These are phyloP conservation scores for Heterodera schachtii DNA, from an alignment of 1,140 invertebrate genomes.

Conservation along the genomic window DNA sequence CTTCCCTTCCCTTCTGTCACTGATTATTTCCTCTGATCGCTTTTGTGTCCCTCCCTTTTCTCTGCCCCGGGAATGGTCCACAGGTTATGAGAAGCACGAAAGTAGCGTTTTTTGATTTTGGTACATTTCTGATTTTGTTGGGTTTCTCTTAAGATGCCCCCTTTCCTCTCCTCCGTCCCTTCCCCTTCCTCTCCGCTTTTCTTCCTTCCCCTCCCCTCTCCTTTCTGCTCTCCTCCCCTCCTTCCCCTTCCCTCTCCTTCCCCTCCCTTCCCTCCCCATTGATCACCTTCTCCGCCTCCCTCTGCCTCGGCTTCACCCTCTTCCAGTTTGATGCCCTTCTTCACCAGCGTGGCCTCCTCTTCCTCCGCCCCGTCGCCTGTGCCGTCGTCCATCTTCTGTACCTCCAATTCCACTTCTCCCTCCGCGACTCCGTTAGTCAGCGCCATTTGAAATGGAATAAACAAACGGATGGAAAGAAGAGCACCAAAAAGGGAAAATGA, in stretches of 20 bases:
- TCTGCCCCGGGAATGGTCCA: too few species aligned
- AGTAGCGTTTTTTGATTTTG: too few species aligned
- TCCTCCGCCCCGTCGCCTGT: constrained; percentile 25
- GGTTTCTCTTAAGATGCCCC: too few species aligned
- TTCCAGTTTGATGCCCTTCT: constrained; percentile 25
- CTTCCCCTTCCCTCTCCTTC: background rate
- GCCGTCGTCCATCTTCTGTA: constrained; percentile 13
- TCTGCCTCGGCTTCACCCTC: constrained; percentile 9
- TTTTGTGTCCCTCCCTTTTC: too few species aligned
- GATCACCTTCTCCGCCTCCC: constrained; percentile 12
- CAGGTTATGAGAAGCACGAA: too few species aligned
- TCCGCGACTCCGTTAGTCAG: constrained; percentile 19
- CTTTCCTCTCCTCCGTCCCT: too few species aligned
- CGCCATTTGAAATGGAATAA: background rate
- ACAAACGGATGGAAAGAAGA: background rate
- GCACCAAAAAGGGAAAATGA: too few species aligned
- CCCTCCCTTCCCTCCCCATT: background rate
- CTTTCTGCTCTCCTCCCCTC: background rate
- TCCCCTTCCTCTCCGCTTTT: too few species aligned
- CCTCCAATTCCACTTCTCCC: constrained; percentile 23
- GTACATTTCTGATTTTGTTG: too few species aligned
- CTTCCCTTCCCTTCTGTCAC: too few species aligned
- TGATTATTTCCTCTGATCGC: too few species aligned
- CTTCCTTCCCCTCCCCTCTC: too few species aligned
- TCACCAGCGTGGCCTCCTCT: constrained; percentile 22